Percentiles rank a stretch among this genome's conserved stretches.
Evolutionary conservation across 2,113 vertebrate genomes (phyloP).

Genomic region (Takifugu flavidus): DNA sequence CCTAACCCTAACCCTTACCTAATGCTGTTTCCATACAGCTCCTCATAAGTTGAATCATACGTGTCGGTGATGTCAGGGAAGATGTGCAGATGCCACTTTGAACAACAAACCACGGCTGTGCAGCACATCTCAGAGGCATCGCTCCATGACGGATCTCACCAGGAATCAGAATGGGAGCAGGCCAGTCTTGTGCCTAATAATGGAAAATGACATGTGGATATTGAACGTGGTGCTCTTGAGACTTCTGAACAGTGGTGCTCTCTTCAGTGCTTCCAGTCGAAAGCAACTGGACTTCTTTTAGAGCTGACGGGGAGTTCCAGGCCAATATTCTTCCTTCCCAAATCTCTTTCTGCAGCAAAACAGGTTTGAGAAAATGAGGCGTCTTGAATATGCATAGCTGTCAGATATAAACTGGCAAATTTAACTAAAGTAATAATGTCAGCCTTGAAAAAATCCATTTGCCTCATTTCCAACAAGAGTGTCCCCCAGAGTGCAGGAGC

Average conservation of each 20-base stretch:
- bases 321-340: too few species aligned
- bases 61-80: too few species aligned
- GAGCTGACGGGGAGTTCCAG: too few species aligned
- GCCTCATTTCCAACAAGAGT: slow-evolving; percentile 23
- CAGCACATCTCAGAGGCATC: too few species aligned
- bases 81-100: too few species aligned
- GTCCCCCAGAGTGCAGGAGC: slow-evolving; percentile 35
- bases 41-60: too few species aligned
- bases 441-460: slow-evolving; percentile 45
- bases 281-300: too few species aligned
- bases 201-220: slow-evolving; percentile 43
- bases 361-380: slow-evolving; percentile 17
- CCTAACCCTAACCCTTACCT: too few species aligned
- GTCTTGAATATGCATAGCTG: slow-evolving; percentile 21
- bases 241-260: slow-evolving; percentile 3
- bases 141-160: too few species aligned
- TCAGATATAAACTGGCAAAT: slow-evolving; percentile 24
- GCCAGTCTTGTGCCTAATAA: slow-evolving; percentile 48
- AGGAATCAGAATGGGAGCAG: slow-evolving; percentile 33
- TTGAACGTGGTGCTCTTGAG: slow-evolving; percentile 38
- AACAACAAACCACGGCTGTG: too few species aligned
- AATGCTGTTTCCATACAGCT: too few species aligned
- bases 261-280: too few species aligned
- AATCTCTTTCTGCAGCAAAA: slow-evolving; percentile 5
- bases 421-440: slow-evolving; percentile 34